These are phyloP conservation scores for Argyresthia goedartella DNA, from an alignment of 2,888 invertebrate species.

Conservation along the genomic window DNA sequence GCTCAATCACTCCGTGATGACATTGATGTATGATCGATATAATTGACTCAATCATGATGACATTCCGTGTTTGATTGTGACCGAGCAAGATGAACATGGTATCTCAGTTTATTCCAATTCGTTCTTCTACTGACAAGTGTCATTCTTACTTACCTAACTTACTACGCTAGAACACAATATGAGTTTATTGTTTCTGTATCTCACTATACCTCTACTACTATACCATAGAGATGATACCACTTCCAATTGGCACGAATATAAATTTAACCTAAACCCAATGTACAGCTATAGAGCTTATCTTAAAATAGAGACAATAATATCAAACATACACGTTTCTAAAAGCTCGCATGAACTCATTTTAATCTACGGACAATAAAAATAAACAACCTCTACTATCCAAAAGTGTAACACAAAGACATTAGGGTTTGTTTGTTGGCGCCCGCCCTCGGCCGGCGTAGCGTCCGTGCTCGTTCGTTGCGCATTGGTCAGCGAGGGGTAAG, in stretches of 20 bases:
- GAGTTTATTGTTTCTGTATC: too few relatives aligned
- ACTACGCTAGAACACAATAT: neutral
- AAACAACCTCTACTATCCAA: neutral
- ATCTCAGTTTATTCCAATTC: neutral
- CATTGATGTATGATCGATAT: too few relatives aligned
- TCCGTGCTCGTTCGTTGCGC: neutral
- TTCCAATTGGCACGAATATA: neutral
- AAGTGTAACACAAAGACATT: conserved; percentile 1
- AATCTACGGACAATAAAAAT: neutral
- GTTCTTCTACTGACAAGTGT: neutral
- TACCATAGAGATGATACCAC: too few relatives aligned
- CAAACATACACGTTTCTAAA: neutral
- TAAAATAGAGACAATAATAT: neutral
- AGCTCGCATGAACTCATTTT: conserved; percentile 1
- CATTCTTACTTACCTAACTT: neutral
- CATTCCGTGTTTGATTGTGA: too few relatives aligned
- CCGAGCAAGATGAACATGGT: too few relatives aligned
- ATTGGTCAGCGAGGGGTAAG: neutral
- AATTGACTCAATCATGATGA: too few relatives aligned
- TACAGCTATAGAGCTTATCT: neutral
- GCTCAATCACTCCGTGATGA: too few relatives aligned
- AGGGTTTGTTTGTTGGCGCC: neutral
- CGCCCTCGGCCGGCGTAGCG: neutral
- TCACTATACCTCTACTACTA: too few relatives aligned
- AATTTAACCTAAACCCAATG: too few relatives aligned